These are phyloP conservation scores for Sturnus vulgaris DNA, from an alignment of 2,113 vertebrate species.

Conservation along the genomic window DNA sequence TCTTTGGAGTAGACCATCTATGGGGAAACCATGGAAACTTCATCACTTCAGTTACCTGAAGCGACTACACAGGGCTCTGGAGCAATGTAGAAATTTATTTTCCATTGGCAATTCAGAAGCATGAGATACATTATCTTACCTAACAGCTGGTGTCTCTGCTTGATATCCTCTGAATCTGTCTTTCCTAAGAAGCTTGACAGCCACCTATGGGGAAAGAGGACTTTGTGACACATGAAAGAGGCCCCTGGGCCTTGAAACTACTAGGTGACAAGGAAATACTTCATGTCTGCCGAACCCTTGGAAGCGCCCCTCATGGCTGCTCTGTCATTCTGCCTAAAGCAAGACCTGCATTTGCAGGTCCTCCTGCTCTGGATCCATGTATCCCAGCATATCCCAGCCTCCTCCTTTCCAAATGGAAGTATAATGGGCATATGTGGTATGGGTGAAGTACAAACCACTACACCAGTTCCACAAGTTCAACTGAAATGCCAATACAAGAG, in stretches of 20 bases:
- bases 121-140: background rate
- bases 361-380: background rate
- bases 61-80: background rate
- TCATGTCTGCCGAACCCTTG: background rate
- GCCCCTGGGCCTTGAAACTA: background rate
- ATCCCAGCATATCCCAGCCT: background rate
- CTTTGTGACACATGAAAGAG: background rate
- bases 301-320: background rate
- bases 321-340: background rate
- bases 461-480: background rate
- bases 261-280: background rate
- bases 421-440: background rate
- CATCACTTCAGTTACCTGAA: background rate
- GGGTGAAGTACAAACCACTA: background rate
- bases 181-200: background rate
- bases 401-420: background rate
- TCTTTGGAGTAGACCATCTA: background rate
- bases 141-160: background rate
- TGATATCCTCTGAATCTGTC: background rate
- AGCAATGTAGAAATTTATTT: background rate
- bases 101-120: background rate
- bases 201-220: background rate
- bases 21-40: background rate
- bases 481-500: background rate
- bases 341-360: background rate